These are phyloP conservation scores for Drosophila meridiana DNA, from an alignment of 2,888 invertebrate species.

Conservation along the genomic window DNA sequence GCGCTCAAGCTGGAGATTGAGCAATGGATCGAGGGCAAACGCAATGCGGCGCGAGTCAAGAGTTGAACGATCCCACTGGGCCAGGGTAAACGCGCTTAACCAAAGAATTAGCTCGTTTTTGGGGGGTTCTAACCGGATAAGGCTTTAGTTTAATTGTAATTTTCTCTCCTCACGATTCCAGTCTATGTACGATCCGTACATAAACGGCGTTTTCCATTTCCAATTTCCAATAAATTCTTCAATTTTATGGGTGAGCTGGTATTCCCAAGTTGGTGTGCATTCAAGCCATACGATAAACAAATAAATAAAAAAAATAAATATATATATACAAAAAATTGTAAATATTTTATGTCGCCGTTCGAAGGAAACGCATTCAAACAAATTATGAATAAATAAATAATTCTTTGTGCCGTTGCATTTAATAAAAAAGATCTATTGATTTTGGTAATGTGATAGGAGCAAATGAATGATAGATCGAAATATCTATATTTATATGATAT, in stretches of 20 bases:
- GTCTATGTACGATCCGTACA: slow-evolving; percentile 27
- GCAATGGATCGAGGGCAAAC: slow-evolving; percentile 90
- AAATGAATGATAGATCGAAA: neutral
- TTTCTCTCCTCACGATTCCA: slow-evolving; percentile 54
- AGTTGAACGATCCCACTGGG: slow-evolving; percentile 33
- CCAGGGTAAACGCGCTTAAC: slow-evolving; percentile 30
- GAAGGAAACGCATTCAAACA: slow-evolving; percentile 3
- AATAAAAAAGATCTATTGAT: neutral
- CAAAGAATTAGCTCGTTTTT: slow-evolving; percentile 50
- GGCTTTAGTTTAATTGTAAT: slow-evolving; percentile 48
- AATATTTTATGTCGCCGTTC: slow-evolving; percentile 30
- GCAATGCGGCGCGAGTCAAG: slow-evolving; percentile 57
- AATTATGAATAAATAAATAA: slow-evolving; percentile 23
- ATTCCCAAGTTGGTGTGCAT: slow-evolving; percentile 15
- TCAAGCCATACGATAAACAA: slow-evolving; percentile 18
- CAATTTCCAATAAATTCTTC: slow-evolving; percentile 30
- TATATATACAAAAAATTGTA: slow-evolving; percentile 34
- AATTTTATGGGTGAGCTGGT: slow-evolving; percentile 7
- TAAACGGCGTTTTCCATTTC: slow-evolving; percentile 4
- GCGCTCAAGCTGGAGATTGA: slow-evolving; percentile 92
- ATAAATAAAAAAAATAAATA: neutral
- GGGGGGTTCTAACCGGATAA: slow-evolving; percentile 23
- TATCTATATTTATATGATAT: neutral
- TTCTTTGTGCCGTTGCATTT: slow-evolving; percentile 2
- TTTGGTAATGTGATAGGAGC: neutral